Base-by-base conservation (phyloP, 1,140 invertebrate genomes). In the Pteromalus puparum region DNA sequence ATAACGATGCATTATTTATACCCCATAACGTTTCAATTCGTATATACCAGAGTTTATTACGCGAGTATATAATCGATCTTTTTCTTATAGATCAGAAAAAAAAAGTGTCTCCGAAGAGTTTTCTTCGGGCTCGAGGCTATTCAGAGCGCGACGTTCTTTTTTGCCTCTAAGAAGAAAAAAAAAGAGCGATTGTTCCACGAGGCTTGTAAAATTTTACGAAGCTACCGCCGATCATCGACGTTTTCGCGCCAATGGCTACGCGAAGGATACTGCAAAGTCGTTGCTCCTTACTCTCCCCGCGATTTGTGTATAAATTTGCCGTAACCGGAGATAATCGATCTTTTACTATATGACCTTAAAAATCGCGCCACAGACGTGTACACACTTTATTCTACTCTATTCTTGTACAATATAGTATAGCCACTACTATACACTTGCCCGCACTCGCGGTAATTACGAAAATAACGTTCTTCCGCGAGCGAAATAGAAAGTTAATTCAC, bases 401-500 rank as follows among this genome's bases (percentile, higher is more conserved):
- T 48, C 18, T 0, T 48, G 46, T 48, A 48, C 46, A 48, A 48
- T 48, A 48, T 18, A 18, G 46, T 10, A 4, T 10, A n/a, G n/a
- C 13, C 13, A 15, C 13, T 0, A 15, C 46, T 48, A 15, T 48
- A 48, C 1, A 65, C 53, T 67, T 42, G 15, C 28, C 34, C 34
- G n/a, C 28, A 1, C 46, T 2, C 18, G 53, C 53, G 15, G 61
- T 79, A 79, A 70, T 70, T 34, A 18, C 34, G 34, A 68, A 70
- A 68, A 46, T 61, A n/a, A 24, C 34, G 65, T 65, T 70, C 77
- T 13, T 67, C 10, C 34, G 67, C 67, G n/a, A 46, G n/a, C 26
- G n/a, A 30, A 70, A 70, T 70, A 80, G 61, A 80, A 80, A 80
- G 78, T 70, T 42, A 0, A 80, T 70, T 12, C 34, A 9, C 65